Conservation (phyloP, 2,797 vertebrate species). For the Atherinosoma microstoma region DNA sequence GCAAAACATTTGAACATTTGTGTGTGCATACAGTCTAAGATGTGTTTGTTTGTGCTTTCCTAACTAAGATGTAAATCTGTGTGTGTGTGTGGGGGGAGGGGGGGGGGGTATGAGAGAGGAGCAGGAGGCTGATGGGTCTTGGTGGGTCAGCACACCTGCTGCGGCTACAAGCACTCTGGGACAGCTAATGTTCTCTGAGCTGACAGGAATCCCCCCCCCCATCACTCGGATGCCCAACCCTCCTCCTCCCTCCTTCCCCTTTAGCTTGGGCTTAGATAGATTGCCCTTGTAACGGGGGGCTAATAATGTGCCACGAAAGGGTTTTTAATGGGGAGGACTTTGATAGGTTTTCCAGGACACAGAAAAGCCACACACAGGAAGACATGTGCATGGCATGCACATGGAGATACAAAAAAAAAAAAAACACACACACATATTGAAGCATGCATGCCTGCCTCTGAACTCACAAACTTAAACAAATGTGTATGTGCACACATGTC, state of each 20-base stretch:
- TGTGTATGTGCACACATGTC: slow-evolving; percentile 44
- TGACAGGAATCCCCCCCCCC: slow-evolving; percentile 85
- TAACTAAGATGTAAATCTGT: slow-evolving; percentile 41
- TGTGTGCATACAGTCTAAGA: slow-evolving; percentile 17
- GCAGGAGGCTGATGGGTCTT: slow-evolving; percentile 79
- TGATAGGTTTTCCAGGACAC: slow-evolving; percentile 82
- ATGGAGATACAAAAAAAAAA: slow-evolving; percentile 56
- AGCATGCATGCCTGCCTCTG: slow-evolving; percentile 49
- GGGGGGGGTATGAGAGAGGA: slow-evolving; percentile 45
- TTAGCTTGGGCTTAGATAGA: slow-evolving; percentile 79
- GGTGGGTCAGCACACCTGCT: slow-evolving; percentile 88
- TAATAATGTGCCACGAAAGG: slow-evolving; percentile 84
- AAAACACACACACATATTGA: slow-evolving; percentile 61
- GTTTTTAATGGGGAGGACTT: slow-evolving; percentile 85
- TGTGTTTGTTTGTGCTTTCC: slow-evolving; percentile 40
- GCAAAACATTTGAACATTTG: slow-evolving; percentile 36
- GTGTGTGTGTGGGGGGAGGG: slow-evolving; percentile 33
- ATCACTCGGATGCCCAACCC: slow-evolving; percentile 59
- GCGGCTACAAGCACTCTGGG: slow-evolving; percentile 86
- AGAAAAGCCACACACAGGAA: slow-evolving; percentile 52
- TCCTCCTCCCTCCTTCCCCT: slow-evolving; percentile 66
- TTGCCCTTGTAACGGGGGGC: slow-evolving; percentile 85
- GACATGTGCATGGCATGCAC: slow-evolving; percentile 60
- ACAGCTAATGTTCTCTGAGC: slow-evolving; percentile 84
- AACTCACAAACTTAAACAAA: slow-evolving; percentile 65